phyloP scores from a whole-genome alignment of 2,888 invertebrate species.

The Caenorhabditis virilis region DNA sequence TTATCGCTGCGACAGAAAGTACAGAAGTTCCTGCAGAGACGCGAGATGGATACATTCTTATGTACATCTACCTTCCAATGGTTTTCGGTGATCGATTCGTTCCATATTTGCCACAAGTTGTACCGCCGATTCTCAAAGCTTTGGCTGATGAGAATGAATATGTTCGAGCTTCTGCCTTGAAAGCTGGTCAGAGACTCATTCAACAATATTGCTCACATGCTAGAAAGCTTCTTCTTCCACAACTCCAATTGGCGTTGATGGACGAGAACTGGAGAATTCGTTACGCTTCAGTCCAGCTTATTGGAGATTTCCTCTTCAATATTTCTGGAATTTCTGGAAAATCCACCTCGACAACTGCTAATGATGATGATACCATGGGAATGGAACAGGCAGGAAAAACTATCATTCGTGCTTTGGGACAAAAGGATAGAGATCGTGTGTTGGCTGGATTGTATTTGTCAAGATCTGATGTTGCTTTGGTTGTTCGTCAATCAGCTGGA shows the following conservation, averaged over 20 bases:
- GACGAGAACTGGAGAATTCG: conserved; percentile 98
- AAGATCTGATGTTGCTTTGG: conserved; percentile 92
- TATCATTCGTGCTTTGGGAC: conserved; percentile 85
- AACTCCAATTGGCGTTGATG: conserved; percentile 88
- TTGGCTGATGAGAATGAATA: conserved; percentile 98
- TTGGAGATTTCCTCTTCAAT: conserved; percentile 92
- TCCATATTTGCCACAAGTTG: conserved; percentile 92
- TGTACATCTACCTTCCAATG: conserved; percentile 98
- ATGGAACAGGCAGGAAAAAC: conserved; percentile 92
- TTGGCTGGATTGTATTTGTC: conserved; percentile 95
- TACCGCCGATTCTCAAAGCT: conserved; percentile 94
- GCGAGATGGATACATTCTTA: conserved; percentile 99
- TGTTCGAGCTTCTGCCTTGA: conserved; percentile 93
- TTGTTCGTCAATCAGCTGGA: conserved; percentile 94
- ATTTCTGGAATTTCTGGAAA: conserved; percentile 96
- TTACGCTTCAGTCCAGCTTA: conserved; percentile 86
- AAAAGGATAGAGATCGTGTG: conserved; percentile 87
- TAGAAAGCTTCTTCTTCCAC: conserved; percentile 80
- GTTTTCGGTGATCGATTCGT: conserved; percentile 94
- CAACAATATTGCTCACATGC: conserved; percentile 84
- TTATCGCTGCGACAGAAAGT: conserved; percentile 65
- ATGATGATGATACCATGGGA: conserved; percentile 97
- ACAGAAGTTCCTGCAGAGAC: conserved; percentile 78
- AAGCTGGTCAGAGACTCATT: conserved; percentile 94
- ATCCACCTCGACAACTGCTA: conserved; percentile 97